Conservation (phyloP, 1,140 invertebrate species). For the Neotoxoptera formosana region DNA sequence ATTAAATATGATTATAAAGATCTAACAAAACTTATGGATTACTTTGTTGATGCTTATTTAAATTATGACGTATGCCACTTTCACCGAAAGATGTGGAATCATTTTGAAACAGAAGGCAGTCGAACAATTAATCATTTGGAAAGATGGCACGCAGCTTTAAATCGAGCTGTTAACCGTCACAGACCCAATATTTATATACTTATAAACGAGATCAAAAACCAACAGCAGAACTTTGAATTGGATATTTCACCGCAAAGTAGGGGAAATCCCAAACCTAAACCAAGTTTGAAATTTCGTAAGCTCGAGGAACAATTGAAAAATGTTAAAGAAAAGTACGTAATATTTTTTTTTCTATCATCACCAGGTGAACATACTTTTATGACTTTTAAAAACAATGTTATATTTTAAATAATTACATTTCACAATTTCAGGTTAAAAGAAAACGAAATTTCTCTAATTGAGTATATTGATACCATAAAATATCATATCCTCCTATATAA, state of each 20-base stretch:
- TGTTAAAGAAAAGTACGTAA: no score
- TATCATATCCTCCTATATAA: no score
- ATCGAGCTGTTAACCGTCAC: background rate
- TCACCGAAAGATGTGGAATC: background rate
- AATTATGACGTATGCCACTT: background rate
- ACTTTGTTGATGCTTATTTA: background rate
- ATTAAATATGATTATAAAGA: background rate
- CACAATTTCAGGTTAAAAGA: no score
- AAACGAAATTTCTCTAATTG: no score
- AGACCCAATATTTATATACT: background rate
- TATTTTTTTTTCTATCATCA: no score
- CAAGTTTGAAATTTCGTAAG: background rate
- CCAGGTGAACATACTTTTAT: no score
- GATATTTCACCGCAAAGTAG: background rate
- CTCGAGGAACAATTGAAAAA: background rate
- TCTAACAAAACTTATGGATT: background rate
- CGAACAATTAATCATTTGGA: background rate
- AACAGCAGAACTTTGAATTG: background rate
- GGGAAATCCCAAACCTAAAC: background rate
- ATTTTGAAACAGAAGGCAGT: conserved; percentile 6
- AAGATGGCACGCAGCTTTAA: background rate
- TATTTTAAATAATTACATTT: no score
- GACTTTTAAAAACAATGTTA: no score
- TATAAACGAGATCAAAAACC: background rate
- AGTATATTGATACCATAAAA: no score